Evolutionary conservation across 35 echinoderm and acorn worm species (phyloP).

Genomic region (Strongylocentrotus purpuratus): DNA sequence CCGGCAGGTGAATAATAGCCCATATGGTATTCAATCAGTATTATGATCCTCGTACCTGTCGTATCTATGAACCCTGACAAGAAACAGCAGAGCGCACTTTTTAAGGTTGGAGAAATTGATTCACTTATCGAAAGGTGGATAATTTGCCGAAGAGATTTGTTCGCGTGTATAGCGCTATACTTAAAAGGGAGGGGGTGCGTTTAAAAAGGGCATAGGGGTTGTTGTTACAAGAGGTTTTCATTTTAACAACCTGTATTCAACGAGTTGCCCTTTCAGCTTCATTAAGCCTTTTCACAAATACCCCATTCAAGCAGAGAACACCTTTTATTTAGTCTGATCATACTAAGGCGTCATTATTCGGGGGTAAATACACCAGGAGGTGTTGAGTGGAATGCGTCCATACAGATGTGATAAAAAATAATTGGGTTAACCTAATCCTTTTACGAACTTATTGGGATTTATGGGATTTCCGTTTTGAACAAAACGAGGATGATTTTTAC

Average conservation of each 20-base stretch:
- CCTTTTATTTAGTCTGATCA: neutral
- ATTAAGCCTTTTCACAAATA: neutral
- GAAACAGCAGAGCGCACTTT: neutral
- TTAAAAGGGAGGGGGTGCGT: neutral
- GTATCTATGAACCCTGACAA: neutral
- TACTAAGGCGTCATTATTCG: neutral
- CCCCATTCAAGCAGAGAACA: neutral
- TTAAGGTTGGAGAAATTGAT: neutral
- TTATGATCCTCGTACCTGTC: neutral
- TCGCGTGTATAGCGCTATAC: neutral
- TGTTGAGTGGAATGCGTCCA: neutral
- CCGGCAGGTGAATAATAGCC: neutral
- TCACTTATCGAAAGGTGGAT: neutral
- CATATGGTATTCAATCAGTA: neutral
- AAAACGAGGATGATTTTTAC: no score
- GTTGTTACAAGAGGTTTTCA: neutral
- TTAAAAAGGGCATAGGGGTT: neutral
- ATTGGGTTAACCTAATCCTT: no score
- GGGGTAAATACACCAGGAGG: neutral
- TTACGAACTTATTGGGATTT: no score
- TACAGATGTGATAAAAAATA: neutral
- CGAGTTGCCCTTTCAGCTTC: conserved; percentile 6
- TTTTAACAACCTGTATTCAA: neutral
- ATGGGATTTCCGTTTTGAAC: no score
- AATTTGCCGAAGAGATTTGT: neutral